These are phyloP conservation scores for Luperina testacea DNA, from an alignment of 2,888 invertebrate genomes.

Conservation along the genomic window DNA sequence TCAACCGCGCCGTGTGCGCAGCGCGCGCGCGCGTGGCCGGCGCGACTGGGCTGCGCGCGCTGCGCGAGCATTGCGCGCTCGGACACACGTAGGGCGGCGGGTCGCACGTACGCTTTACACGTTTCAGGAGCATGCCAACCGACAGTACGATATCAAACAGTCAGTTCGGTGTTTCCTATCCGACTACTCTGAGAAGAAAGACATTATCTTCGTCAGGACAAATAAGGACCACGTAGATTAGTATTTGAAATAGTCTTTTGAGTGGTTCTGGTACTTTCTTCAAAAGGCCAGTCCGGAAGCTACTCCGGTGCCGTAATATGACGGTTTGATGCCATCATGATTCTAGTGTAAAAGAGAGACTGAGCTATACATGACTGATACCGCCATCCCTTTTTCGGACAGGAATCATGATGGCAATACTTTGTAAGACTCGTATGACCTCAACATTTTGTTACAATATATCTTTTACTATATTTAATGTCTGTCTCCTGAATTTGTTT, in stretches of 20 bases:
- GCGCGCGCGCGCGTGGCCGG: conserved; percentile 65
- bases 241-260: neutral
- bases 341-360: neutral
- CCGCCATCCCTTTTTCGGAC: too few relatives aligned
- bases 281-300: neutral
- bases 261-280: neutral
- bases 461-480: neutral
- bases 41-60: conserved; percentile 36
- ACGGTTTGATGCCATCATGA: neutral
- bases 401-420: too few relatives aligned
- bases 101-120: neutral
- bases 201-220: neutral
- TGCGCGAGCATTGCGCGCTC: neutral
- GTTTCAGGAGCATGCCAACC: too few relatives aligned
- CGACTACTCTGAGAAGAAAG: neutral
- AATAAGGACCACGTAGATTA: neutral
- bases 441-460: neutral
- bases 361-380: too few relatives aligned
- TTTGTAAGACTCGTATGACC: too few relatives aligned
- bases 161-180: neutral
- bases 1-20: conserved; percentile 81
- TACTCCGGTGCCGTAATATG: neutral
- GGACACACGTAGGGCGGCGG: neutral
- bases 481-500: neutral
- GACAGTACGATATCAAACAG: neutral